A percentile compares a stretch with the other conserved stretches of the same genome.
phyloP scores from a whole-genome alignment of 2,797 vertebrate species.

The Lerista edwardsae region DNA sequence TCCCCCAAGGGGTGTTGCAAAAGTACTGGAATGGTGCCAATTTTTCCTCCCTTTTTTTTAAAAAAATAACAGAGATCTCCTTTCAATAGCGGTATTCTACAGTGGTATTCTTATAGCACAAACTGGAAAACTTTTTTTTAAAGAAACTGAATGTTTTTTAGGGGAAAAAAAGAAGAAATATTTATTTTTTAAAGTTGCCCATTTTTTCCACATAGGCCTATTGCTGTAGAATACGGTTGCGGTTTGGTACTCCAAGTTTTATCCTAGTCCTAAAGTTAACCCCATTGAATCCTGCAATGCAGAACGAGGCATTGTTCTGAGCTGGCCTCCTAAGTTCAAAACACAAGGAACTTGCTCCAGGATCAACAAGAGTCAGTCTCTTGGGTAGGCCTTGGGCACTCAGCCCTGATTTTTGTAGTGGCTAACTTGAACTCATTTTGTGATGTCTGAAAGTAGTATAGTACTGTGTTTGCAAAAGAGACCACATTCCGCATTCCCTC shows the following conservation, averaged over 20 bases:
- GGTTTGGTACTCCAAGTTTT: constrained; percentile 29
- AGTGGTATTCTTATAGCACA: not conserved
- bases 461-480: not conserved
- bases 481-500: constrained; percentile 50
- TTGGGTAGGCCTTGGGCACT: not conserved
- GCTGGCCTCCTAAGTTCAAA: not conserved
- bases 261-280: constrained; percentile 25
- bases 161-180: constrained; percentile 34
- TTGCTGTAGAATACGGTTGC: constrained; percentile 28
- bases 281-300: not conserved
- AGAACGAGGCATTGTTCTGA: not conserved
- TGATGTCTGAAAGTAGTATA: not conserved
- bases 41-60: not conserved
- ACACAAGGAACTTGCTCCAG: not conserved
- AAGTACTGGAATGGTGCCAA: not conserved
- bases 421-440: not conserved
- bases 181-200: constrained; percentile 28
- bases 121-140: not conserved
- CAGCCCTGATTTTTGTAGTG: not conserved
- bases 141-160: constrained; percentile 22
- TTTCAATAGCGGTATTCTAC: not conserved
- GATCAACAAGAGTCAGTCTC: not conserved
- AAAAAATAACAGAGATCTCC: not conserved
- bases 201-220: constrained; percentile 31
- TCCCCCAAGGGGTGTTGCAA: not conserved